Evolutionary conservation across 2,113 vertebrate species (phyloP).

Genomic region (Acanthochromis polyacanthus): DNA sequence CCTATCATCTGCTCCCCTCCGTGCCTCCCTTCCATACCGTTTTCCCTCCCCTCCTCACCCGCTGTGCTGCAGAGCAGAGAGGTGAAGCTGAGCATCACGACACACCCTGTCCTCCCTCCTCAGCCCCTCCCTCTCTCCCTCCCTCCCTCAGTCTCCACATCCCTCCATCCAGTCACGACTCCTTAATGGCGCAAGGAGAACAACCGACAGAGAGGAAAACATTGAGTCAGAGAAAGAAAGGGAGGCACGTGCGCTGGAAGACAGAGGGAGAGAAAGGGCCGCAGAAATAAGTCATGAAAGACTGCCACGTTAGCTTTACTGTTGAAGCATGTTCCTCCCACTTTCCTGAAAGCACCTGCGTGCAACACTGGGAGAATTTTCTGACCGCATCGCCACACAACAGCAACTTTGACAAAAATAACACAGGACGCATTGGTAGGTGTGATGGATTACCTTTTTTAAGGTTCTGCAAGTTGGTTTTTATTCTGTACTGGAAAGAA

Average conservation of each 20-base stretch:
- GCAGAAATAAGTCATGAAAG: background rate
- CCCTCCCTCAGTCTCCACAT: constrained; percentile 18
- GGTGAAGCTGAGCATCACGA: constrained; percentile 62
- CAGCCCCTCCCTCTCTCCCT: no score
- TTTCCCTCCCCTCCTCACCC: background rate
- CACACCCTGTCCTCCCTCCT: constrained; percentile 30
- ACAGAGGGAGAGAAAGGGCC: background rate
- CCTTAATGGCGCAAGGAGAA: constrained; percentile 34
- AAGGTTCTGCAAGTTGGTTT: constrained; percentile 35
- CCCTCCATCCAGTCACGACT: constrained; percentile 70
- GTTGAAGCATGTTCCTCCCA: background rate
- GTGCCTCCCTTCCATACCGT: background rate
- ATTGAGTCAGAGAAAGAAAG: background rate
- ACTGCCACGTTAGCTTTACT: background rate
- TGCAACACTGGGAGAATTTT: background rate
- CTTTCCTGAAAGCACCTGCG: constrained; percentile 36
- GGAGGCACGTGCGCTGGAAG: background rate
- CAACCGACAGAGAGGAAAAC: constrained; percentile 15
- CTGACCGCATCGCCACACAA: constrained; percentile 9
- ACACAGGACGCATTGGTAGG: background rate
- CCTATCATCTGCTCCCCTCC: background rate
- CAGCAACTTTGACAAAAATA: constrained; percentile 26
- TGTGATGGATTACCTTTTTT: constrained; percentile 53
- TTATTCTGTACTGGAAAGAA: constrained; percentile 44
- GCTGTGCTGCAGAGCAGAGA: constrained; percentile 24